A percentile compares a stretch with the other conserved stretches of the same genome.
These are phyloP conservation scores for Eupleurogrammus muticus DNA, from an alignment of 2,797 vertebrate genomes.

Conservation along the genomic window DNA sequence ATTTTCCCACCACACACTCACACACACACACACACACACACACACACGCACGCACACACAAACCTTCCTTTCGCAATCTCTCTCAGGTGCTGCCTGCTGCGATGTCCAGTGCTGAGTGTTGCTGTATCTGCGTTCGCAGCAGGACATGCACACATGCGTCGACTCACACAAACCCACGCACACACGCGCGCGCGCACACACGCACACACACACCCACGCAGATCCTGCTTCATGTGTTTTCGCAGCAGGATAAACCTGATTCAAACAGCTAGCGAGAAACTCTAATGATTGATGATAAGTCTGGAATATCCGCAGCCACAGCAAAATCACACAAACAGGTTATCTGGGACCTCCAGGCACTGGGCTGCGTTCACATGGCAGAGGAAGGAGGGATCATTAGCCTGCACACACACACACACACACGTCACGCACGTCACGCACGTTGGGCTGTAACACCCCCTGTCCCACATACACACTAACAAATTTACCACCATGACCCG, in stretches of 20 bases:
- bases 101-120: conserved; percentile 78
- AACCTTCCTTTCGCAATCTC: conserved; percentile 45
- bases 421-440: conserved; percentile 2
- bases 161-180: conserved; percentile 33
- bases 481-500: conserved; percentile 27
- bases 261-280: conserved; percentile 72
- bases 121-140: conserved; percentile 74
- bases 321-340: conserved; percentile 81
- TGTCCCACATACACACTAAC: conserved; percentile 23
- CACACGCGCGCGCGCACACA: conserved; percentile 45
- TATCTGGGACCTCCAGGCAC: conserved; percentile 77
- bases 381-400: conserved; percentile 63
- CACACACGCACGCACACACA: conserved; percentile 35
- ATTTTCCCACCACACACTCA: conserved; percentile 42
- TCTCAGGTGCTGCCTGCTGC: conserved; percentile 70
- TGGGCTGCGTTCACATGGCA: conserved; percentile 63
- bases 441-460: conserved; percentile 26
- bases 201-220: conserved; percentile 49
- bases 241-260: conserved; percentile 80
- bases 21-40: conserved; percentile 27
- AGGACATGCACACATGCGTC: conserved; percentile 39
- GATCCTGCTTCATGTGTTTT: conserved; percentile 74
- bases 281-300: conserved; percentile 84
- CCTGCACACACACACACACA: conserved; percentile 36
- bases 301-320: conserved; percentile 76